Evolutionary conservation across 1,140 invertebrate species (phyloP).

Genomic region (Pachypeltis micranthus): DNA sequence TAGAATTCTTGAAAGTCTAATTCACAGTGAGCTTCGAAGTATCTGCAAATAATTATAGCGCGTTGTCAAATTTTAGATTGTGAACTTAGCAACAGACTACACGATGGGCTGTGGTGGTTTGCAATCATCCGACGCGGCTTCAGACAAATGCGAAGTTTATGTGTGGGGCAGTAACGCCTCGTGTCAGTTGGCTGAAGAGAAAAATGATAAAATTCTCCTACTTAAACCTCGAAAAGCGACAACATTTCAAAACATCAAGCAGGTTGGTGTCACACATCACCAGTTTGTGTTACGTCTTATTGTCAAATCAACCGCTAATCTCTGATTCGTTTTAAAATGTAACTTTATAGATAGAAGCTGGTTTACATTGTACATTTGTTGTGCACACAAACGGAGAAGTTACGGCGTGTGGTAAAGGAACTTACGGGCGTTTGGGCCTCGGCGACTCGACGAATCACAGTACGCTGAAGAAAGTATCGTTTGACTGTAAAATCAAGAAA

Average conservation of each 20-base stretch:
- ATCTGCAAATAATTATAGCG: too few species aligned
- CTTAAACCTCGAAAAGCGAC: constrained; percentile 48
- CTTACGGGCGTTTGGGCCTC: constrained; percentile 43
- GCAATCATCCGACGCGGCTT: constrained; percentile 23
- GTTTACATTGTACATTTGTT: constrained; percentile 54
- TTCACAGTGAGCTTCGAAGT: too few species aligned
- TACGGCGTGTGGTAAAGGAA: constrained; percentile 47
- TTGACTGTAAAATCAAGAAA: constrained; percentile 37
- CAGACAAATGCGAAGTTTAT: constrained; percentile 43
- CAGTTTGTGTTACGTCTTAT: too few species aligned
- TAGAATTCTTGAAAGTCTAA: too few species aligned
- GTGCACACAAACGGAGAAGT: constrained; percentile 45
- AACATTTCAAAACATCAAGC: constrained; percentile 44
- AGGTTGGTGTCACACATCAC: too few species aligned
- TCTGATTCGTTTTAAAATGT: too few species aligned
- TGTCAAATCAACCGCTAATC: too few species aligned
- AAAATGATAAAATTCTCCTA: constrained; percentile 45
- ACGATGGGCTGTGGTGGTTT: constrained; percentile 30
- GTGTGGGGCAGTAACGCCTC: constrained; percentile 59
- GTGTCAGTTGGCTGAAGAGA: constrained; percentile 49
- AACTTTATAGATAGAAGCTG: constrained; percentile 44
- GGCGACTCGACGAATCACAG: constrained; percentile 46
- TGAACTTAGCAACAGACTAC: constrained; percentile 37
- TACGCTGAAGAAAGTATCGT: constrained; percentile 38
- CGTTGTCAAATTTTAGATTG: constrained; percentile 32